Evolutionary conservation across 2,113 vertebrate genomes (phyloP).

Genomic region (Hipposideros armiger): DNA sequence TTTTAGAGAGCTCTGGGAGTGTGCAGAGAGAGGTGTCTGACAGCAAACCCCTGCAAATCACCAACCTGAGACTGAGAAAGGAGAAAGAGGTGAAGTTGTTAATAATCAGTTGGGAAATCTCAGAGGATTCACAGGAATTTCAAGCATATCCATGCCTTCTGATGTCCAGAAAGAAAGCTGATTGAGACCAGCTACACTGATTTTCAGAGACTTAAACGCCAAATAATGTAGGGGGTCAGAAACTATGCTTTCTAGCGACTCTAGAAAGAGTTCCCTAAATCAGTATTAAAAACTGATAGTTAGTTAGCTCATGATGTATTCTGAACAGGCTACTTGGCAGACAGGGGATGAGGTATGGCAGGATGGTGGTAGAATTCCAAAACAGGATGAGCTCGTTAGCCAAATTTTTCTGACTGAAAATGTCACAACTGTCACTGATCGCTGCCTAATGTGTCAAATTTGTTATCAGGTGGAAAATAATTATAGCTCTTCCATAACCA

Average conservation of each 20-base stretch:
- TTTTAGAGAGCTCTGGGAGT: neutral
- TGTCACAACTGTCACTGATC: neutral
- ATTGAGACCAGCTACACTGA: neutral
- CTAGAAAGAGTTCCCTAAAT: neutral
- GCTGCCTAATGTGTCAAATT: neutral
- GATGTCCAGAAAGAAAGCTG: neutral
- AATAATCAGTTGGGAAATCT: neutral
- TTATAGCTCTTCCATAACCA: neutral
- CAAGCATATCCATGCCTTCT: neutral
- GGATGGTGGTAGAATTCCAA: neutral
- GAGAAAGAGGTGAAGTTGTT: neutral
- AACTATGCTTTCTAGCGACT: slow-evolving; percentile 11
- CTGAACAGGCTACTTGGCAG: neutral
- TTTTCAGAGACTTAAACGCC: neutral
- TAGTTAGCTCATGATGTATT: neutral
- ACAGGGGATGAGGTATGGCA: neutral
- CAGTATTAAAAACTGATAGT: neutral
- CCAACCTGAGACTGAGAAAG: neutral
- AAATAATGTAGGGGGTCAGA: neutral
- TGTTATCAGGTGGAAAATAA: neutral
- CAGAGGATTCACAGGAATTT: neutral
- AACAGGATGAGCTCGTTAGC: neutral
- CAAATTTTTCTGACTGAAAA: slow-evolving; percentile 44
- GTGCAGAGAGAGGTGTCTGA: neutral
- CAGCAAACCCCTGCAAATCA: neutral